Evolutionary conservation across 2,797 vertebrate species (phyloP).

Genomic region (Bufotes viridis): DNA sequence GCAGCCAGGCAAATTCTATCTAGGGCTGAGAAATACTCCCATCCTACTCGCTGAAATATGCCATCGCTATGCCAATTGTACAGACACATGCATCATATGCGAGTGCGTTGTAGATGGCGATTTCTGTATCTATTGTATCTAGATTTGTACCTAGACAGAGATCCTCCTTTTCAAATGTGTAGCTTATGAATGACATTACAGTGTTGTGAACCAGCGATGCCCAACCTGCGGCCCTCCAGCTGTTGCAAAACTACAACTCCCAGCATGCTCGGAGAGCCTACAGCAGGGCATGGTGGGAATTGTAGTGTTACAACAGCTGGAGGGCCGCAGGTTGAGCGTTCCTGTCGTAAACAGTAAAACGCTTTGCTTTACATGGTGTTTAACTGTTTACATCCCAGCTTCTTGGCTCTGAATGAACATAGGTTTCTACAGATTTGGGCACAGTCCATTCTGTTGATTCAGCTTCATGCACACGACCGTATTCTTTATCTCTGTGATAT

Average conservation of each 20-base stretch:
- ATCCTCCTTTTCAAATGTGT: not conserved
- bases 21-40: not conserved
- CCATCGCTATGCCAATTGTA: not conserved
- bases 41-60: not conserved
- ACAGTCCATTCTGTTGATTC: not conserved
- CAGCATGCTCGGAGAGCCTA: no score
- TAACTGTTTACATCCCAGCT: not conserved
- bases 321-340: no score
- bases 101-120: not conserved
- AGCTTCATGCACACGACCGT: no score
- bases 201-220: no score
- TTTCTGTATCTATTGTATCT: not conserved
- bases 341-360: not conserved
- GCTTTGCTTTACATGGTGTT: not conserved
- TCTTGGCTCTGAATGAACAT: not conserved
- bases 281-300: no score
- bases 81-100: not conserved
- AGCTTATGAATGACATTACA: constrained; percentile 28
- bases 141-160: not conserved
- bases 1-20: constrained; percentile 36
- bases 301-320: no score
- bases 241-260: no score
- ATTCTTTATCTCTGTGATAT: no score
- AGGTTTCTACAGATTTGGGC: not conserved
- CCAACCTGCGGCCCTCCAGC: no score